Conservation (phyloP, 2,888 invertebrate genomes). For the Melipona bicolor region DNA sequence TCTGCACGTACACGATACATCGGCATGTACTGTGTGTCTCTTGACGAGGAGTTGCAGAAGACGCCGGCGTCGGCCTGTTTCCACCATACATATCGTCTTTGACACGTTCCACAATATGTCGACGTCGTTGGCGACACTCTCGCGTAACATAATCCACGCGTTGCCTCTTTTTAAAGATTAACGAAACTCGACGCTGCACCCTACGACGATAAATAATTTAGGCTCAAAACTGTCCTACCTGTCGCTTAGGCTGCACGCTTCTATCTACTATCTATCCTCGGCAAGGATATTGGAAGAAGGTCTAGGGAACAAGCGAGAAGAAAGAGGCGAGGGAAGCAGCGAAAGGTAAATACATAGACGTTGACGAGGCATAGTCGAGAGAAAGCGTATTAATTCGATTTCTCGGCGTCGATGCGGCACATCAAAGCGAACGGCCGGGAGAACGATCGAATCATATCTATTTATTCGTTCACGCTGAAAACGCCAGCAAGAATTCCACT, state of each 20-base stretch:
- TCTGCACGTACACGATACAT: background rate
- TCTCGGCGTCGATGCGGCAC: constrained; percentile 2
- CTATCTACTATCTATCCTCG: constrained; percentile 32
- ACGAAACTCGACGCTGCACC: constrained; percentile 55
- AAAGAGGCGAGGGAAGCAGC: background rate
- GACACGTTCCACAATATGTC: constrained; percentile 27
- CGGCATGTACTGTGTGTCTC: too few species aligned
- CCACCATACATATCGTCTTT: background rate
- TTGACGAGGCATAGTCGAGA: background rate
- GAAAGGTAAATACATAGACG: background rate
- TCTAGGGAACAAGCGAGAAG: background rate
- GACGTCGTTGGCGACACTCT: background rate
- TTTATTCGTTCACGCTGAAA: background rate
- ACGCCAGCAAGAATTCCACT: background rate
- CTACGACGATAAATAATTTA: constrained; percentile 66
- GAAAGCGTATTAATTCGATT: constrained; percentile 48
- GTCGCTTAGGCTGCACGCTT: constrained; percentile 29
- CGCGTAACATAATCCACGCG: constrained; percentile 55
- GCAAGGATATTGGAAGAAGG: constrained; percentile 24
- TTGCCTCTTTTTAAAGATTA: constrained; percentile 61
- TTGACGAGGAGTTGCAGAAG: background rate
- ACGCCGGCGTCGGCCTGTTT: background rate
- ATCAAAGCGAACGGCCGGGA: background rate
- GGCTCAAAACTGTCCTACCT: constrained; percentile 63
- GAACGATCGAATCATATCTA: constrained; percentile 1